Percentiles rank a stretch among this genome's conserved stretches.
Evolutionary conservation across 2,113 vertebrate species (phyloP).

Genomic region (Lepus americanus): DNA sequence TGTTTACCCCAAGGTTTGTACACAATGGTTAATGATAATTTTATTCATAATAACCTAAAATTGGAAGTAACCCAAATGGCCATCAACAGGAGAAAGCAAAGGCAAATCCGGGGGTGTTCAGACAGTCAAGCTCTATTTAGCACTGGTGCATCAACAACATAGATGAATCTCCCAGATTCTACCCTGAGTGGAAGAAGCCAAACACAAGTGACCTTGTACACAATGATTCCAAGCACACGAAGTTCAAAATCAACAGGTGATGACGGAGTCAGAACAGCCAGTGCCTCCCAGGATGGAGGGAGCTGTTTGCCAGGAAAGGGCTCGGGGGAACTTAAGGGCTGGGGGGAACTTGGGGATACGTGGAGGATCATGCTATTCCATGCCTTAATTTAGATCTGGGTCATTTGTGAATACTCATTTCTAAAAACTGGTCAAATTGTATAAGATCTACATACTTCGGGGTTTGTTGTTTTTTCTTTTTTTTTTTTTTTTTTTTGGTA

Average conservation of each 20-base stretch:
- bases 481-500: background rate
- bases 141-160: background rate
- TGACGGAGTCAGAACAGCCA: background rate
- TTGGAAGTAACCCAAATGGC: background rate
- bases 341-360: background rate
- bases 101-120: background rate
- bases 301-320: background rate
- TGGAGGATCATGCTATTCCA: background rate
- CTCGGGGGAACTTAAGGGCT: background rate
- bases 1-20: background rate
- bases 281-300: accelerated
- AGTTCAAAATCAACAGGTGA: background rate
- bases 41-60: background rate
- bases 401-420: background rate
- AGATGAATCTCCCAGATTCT: background rate
- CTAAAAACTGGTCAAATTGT: background rate
- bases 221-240: no score
- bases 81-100: background rate
- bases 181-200: background rate
- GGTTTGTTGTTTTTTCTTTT: no score
- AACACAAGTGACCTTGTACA: background rate
- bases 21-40: background rate
- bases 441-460: background rate
- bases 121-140: background rate
- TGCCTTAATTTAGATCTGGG: background rate